Evolutionary conservation across 2,888 invertebrate genomes (phyloP).

Genomic region (Myathropa florea): DNA sequence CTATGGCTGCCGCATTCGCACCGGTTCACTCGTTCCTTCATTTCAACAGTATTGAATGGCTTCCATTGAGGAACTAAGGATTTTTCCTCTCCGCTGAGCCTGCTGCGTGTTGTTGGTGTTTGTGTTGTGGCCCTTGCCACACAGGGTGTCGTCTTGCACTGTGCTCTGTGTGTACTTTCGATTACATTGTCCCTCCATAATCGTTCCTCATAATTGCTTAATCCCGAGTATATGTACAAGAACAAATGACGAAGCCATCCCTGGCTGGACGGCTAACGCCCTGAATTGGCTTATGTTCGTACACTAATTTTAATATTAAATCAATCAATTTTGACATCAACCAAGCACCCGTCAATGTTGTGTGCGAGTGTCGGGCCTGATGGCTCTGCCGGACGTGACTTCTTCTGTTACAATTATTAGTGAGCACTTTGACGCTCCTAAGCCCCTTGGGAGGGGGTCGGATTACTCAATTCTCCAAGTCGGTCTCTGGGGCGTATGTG

Average conservation of each 20-base stretch:
- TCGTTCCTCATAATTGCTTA: slow-evolving; percentile 66
- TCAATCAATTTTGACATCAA: slow-evolving; percentile 66
- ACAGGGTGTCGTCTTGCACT: not conserved
- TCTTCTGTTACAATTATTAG: slow-evolving; percentile 40
- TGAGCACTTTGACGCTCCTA: slow-evolving; percentile 12
- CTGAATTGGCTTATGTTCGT: slow-evolving; percentile 48
- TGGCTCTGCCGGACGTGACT: slow-evolving; percentile 49
- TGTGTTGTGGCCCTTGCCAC: too few relatives aligned
- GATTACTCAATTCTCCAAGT: not conserved
- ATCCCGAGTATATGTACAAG: slow-evolving; percentile 26
- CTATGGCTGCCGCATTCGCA: slow-evolving; percentile 4
- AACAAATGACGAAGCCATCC: too few relatives aligned
- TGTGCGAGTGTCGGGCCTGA: not conserved
- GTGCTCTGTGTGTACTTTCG: slow-evolving; percentile 13
- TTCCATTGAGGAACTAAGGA: slow-evolving; percentile 36
- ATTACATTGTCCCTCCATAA: slow-evolving; percentile 37
- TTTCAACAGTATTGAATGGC: slow-evolving; percentile 50
- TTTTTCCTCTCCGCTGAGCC: slow-evolving; percentile 26
- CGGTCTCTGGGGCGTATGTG: slow-evolving; percentile 35
- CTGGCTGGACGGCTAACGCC: slow-evolving; percentile 9
- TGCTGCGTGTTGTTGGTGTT: not conserved
- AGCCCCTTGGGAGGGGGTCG: not conserved
- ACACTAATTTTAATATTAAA: slow-evolving; percentile 68
- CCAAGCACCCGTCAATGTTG: slow-evolving; percentile 24
- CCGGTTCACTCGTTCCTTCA: slow-evolving; percentile 47